Base-by-base conservation (phyloP, 2,888 invertebrate genomes). In the Acheta domesticus region DNA sequence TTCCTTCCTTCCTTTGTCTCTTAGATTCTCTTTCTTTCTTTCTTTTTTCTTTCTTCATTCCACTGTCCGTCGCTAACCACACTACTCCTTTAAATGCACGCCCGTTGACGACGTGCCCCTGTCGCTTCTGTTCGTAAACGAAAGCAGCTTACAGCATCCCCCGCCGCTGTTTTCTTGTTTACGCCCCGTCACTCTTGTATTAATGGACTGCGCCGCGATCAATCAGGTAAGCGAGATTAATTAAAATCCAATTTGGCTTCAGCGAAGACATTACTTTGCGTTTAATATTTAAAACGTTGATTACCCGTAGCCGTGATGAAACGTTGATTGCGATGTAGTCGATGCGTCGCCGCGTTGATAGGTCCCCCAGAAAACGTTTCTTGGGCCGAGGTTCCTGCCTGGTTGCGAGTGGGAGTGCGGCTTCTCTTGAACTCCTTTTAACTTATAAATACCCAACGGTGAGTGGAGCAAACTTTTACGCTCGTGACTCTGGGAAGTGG, bases 201-300 rank as follows among this genome's bases (percentile, higher is more conserved):
- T 62, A 62, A 62, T 62, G 62, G 62, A 62, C 62, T 62, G 62
- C 16, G 62, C 62, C 62, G 62, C 11, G 62, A 62, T 62, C 62
- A 62, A 62, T 62, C 62, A 62, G 16, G 62, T n/a, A 62, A 62
- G n/a, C 62, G n/a, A 62, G 62, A 62, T n/a, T 62, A 62, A 62
- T 62, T 62, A 62, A 62, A 62, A 62, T 62, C 62, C 62, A 62
- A 62, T 62, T 62, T 62, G 16, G 4, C 62, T 62, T 62, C 62
- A 62, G n/a, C 62, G 62, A 62, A 62, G 62, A 62, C 62, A 62
- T 62, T 62, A 14, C 62, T 62, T 62, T 62, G 62, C n/a, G 62
- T 62, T 62, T n/a, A 62, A 62, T 62, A 62, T 62, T 62, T 62
- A 62, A 62, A 62, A 62, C 62, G 62, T 62, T 62, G 14, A 62